A percentile compares a stretch with the other conserved stretches of the same genome.
These are phyloP conservation scores for Polypedilum vanderplanki DNA, from an alignment of 1,140 invertebrate genomes.

Conservation along the genomic window DNA sequence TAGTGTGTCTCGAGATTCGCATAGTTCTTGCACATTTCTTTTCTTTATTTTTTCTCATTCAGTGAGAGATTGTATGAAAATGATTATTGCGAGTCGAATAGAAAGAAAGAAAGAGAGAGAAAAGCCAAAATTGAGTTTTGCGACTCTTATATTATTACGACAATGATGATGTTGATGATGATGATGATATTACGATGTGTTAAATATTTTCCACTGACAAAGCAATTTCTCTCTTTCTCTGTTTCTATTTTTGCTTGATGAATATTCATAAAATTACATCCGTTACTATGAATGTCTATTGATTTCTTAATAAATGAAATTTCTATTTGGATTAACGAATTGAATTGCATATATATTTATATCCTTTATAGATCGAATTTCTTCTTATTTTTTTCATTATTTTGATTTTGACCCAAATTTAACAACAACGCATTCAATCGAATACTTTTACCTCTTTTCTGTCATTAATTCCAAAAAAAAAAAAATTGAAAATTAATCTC, in stretches of 20 bases:
- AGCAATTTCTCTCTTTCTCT: neutral
- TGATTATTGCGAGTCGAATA: neutral
- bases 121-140: neutral
- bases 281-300: neutral
- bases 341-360: neutral
- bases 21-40: neutral
- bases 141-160: neutral
- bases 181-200: slow-evolving; percentile 18
- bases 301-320: slow-evolving; percentile 6
- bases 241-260: neutral
- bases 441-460: neutral
- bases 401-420: slow-evolving; percentile 15
- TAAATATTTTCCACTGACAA: slow-evolving; percentile 7
- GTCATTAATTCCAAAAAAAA: neutral
- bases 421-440: neutral
- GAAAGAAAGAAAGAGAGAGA: neutral
- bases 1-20: slow-evolving; percentile 2
- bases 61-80: slow-evolving; percentile 5
- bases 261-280: slow-evolving; percentile 20
- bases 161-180: neutral
- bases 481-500: slow-evolving; percentile 10
- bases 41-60: neutral
- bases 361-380: slow-evolving; percentile 14
- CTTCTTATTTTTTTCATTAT: slow-evolving; percentile 3
- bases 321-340: slow-evolving; percentile 15